Percentiles rank a stretch among this genome's conserved stretches.
Evolutionary conservation across 2,888 invertebrate genomes (phyloP).

Genomic region (Tipula helvola): DNA sequence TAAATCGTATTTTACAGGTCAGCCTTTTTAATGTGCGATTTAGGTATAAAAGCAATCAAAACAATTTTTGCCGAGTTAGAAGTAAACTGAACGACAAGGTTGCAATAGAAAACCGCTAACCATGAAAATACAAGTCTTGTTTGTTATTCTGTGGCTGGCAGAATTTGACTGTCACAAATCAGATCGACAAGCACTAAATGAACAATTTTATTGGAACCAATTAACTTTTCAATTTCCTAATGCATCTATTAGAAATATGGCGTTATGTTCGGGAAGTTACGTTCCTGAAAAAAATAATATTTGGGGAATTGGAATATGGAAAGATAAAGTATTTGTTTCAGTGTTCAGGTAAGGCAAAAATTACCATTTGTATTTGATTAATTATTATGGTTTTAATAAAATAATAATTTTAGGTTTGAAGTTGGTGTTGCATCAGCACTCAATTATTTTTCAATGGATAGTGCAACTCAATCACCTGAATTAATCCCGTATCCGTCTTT

Average conservation of each 20-base stretch:
- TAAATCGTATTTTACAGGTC: not conserved
- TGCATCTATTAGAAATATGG: not conserved
- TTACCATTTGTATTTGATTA: no score
- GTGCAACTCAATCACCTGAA: no score
- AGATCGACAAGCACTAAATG: not conserved
- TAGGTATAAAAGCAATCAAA: not conserved
- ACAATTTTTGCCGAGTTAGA: not conserved
- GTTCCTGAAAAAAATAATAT: no score
- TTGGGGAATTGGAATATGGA: no score
- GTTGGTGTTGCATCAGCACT: no score
- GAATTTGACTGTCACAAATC: not conserved
- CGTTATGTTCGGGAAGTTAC: not conserved
- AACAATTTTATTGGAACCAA: not conserved
- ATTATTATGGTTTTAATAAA: no score
- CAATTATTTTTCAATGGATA: no score
- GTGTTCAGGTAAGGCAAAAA: no score
- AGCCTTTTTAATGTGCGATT: not conserved
- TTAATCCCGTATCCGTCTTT: no score
- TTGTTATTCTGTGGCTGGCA: not conserved
- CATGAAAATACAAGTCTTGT: not conserved
- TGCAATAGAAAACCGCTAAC: not conserved
- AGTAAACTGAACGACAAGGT: not conserved
- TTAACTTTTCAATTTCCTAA: not conserved
- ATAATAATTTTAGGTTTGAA: no score
- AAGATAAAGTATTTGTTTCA: no score